phyloP scores from a whole-genome alignment of 2,888 invertebrate species.

The Dolichomitus sp. region DNA sequence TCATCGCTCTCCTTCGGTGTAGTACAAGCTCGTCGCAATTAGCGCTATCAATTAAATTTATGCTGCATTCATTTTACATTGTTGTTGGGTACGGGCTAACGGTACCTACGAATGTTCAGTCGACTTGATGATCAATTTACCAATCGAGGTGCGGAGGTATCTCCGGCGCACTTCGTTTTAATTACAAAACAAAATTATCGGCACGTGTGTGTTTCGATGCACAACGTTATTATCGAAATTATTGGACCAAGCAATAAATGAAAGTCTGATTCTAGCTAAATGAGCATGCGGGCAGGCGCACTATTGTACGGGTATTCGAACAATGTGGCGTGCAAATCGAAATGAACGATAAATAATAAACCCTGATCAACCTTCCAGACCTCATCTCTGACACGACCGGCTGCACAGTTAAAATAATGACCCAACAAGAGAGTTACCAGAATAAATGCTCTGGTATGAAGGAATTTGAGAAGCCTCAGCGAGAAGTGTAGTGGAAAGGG shows the following conservation, averaged over 20 bases:
- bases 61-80: not conserved
- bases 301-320: slow-evolving; percentile 6
- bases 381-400: slow-evolving; percentile 16
- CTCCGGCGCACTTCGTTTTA: slow-evolving; percentile 6
- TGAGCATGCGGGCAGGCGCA: slow-evolving; percentile 11
- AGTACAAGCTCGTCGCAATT: slow-evolving; percentile 15
- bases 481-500: slow-evolving; percentile 48
- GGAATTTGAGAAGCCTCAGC: slow-evolving; percentile 28
- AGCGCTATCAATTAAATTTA: slow-evolving; percentile 31
- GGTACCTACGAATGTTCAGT: not conserved
- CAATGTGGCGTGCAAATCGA: slow-evolving; percentile 60
- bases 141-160: not conserved
- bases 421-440: slow-evolving; percentile 29
- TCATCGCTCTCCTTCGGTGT: slow-evolving; percentile 3
- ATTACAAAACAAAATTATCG: slow-evolving; percentile 13
- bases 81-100: not conserved
- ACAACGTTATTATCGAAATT: slow-evolving; percentile 32
- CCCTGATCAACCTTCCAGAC: slow-evolving; percentile 44
- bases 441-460: slow-evolving; percentile 34
- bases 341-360: slow-evolving; percentile 57
- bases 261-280: slow-evolving; percentile 31
- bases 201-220: not conserved
- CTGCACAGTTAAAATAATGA: slow-evolving; percentile 58
- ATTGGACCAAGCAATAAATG: slow-evolving; percentile 31
- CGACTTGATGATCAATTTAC: slow-evolving; percentile 3